phyloP scores from a whole-genome alignment of 1,140 invertebrate species.

The Metaphire vulgaris region DNA sequence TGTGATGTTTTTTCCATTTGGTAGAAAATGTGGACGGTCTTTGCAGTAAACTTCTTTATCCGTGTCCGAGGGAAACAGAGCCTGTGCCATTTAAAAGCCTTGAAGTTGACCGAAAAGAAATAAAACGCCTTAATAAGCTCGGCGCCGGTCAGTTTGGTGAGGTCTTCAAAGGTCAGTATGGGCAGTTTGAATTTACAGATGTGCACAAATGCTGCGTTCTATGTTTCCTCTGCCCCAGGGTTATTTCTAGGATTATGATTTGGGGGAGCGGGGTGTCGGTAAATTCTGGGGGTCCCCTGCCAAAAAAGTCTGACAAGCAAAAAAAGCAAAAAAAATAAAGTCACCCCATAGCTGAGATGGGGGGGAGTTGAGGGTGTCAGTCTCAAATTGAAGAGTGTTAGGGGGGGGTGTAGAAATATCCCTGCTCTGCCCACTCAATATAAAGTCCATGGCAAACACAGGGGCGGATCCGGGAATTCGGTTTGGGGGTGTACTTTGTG shows the following conservation, averaged over 20 bases:
- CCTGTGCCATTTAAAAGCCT: constrained; percentile 33
- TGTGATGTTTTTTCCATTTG: no score
- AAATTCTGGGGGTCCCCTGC: no score
- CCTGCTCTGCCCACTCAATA: neutral
- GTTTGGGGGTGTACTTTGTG: neutral
- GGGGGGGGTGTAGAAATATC: neutral
- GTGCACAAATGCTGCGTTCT: no score
- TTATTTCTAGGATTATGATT: no score
- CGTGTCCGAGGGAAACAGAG: constrained; percentile 66
- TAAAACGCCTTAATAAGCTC: constrained; percentile 72
- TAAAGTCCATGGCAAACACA: neutral
- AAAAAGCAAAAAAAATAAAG: neutral
- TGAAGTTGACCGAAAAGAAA: constrained; percentile 29
- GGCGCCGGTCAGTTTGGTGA: constrained; percentile 94
- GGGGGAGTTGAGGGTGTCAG: no score
- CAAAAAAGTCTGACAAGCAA: no score
- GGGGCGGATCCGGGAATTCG: neutral
- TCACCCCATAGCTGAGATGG: neutral
- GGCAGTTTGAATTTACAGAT: no score
- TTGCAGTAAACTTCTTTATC: no score
- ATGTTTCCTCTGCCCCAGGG: neutral
- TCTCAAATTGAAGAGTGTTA: no score
- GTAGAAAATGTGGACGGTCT: no score
- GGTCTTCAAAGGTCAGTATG: constrained; percentile 75
- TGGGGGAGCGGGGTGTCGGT: no score